Percentiles rank a stretch among this genome's conserved stretches.
Conservation (phyloP, 2,113 vertebrate genomes). For the Hylia prasina region DNA sequence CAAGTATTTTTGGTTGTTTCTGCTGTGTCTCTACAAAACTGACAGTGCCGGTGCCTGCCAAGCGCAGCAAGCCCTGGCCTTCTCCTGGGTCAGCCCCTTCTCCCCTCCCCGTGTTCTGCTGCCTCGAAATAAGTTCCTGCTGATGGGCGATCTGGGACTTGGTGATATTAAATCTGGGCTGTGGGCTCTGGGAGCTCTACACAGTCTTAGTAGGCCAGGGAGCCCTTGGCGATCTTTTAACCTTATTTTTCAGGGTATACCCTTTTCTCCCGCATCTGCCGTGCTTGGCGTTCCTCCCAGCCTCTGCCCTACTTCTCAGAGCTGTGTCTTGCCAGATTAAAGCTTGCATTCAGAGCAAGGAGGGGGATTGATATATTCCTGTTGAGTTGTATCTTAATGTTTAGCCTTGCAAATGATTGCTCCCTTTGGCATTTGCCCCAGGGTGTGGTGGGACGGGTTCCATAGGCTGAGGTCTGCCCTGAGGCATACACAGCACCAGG, state of each 20-base stretch:
- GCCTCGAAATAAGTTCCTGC: background rate
- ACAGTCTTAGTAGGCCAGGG: background rate
- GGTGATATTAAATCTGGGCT: background rate
- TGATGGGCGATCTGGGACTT: background rate
- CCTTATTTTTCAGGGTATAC: background rate
- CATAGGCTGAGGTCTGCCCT: fast-evolving
- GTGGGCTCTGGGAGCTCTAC: background rate
- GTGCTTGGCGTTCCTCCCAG: background rate
- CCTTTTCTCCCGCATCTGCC: background rate
- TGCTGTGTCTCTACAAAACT: background rate
- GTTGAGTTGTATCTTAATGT: background rate
- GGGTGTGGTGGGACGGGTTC: background rate
- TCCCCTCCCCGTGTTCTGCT: background rate
- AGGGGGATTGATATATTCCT: background rate
- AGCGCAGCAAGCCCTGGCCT: background rate
- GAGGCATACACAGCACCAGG: fast-evolving
- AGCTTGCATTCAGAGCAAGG: background rate
- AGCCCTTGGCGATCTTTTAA: background rate
- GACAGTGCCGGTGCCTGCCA: background rate
- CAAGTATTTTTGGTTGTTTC: background rate
- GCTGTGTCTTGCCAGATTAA: background rate
- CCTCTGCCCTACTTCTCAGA: background rate
- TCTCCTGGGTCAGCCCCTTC: background rate
- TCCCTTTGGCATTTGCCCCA: background rate
- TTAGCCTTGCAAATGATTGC: background rate